Evolutionary conservation across 1,140 invertebrate genomes (phyloP), one percentile per base, ranked within the genome.

Genomic region (Saccostrea cuccullata): DNA sequence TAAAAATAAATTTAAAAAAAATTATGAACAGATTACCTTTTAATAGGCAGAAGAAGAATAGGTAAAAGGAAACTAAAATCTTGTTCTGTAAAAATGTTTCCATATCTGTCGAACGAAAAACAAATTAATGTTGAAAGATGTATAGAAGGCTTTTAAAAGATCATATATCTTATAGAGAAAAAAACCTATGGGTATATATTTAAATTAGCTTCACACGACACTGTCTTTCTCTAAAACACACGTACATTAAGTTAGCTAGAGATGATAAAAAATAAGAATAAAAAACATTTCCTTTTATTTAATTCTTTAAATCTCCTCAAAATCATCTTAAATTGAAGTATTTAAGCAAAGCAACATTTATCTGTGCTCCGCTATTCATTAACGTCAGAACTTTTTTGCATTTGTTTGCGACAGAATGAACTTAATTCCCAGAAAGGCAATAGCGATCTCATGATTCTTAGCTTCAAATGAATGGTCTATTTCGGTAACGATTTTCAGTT

Each of bases 401-500:
- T 77, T 26, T 77, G 23, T 30, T 77, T 5, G 30, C 26, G 26
- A 36, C 26, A 30, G 26, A 36, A 77, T 77, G 26, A 77, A 30
- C 70, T 36, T 77, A 77, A 26, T 26, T 77, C 70, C 11, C 12
- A 77, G 8, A 77, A 15, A 77, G 30, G 70, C 70, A 36, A 77
- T 13, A 12, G 70, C 0, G 30, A 77, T 77, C 12, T 36, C 6
- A 15, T 30, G 70, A 26, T 77, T 77, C 70, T 77, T 30, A 15
- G 30, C 13, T 77, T 36, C 23, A 77, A 77, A 15, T 77, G 70
- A 77, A 77, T 15, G 70, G 70, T 77, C 26, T 36, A 26, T 77
- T 77, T 77, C 12, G 26, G 30, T 77, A 77, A 77, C 26, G 70
- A 77, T 77, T 77, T 77, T 77, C 30, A 17, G 70, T 77, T 9